Base-by-base conservation (phyloP, 2,888 invertebrate species). In the Rhorus exstirpatorius region DNA sequence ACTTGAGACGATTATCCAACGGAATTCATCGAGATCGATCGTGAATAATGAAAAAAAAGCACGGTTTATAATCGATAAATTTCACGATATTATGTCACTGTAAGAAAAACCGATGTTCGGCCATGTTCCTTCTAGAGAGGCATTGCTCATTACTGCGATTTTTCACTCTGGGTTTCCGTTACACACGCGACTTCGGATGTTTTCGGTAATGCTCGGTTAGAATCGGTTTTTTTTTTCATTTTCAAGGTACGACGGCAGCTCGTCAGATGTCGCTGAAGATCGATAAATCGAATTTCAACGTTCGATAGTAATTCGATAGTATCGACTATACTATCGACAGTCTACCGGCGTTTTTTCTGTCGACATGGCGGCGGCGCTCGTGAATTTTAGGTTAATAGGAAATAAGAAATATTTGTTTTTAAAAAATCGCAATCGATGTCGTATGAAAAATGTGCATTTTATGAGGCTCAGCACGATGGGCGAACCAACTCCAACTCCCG, bases 331-430 rank as follows among this genome's bases (percentile, higher is more conserved):
- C 31, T 31, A 3, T 2, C 6, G n/a, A 21, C 21, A 44, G 41
- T 24, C 31, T 71, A 65, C 84, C 82, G 83, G 84, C 55, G 46
- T 55, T 68, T 63, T 49, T 6, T 12, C 17, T 46, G 49, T 19
- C 71, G 85, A 51, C 0, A 90, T 90, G n/a, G 6, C 6, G 90
- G 85, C 87, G 35, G 78, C 86, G 12, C 61, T 86, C 35, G 71
- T 70, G 8, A 78, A 38, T 63, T 87, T 26, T 84, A 90, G 86
- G 72, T 89, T 91, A 86, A 72, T 87, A 10, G 84, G 81, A 55
- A 79, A 44, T 21, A 81, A 84, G 31, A 81, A 86, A 83, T 76
- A 81, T 41, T 60, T 84, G 75, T 79, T 79, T 63, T 58, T 81
- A 55, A 61, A 44, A 60, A 19, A 17, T 72, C 63, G 85, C 70